Evolutionary conservation across 2,113 vertebrate species (phyloP).

Genomic region (Forbesichthys papilliferus): DNA sequence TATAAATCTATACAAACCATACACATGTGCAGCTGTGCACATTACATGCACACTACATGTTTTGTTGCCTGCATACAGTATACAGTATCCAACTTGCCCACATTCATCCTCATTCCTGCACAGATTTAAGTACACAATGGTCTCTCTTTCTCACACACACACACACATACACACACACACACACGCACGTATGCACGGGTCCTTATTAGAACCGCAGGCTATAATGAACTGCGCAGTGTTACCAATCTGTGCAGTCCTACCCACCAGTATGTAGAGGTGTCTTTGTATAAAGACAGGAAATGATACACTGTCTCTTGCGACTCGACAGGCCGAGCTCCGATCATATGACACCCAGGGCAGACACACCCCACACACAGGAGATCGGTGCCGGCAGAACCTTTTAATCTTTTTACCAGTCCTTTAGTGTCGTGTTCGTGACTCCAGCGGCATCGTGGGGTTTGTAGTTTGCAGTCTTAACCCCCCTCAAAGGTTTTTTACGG

Average conservation of each 20-base stretch:
- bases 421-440: conserved; percentile 51
- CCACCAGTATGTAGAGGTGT: conserved; percentile 32
- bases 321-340: conserved; percentile 37
- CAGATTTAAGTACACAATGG: conserved; percentile 34
- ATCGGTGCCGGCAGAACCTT: conserved; percentile 45
- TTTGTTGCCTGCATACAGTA: conserved; percentile 30
- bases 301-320: conserved; percentile 27
- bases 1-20: conserved; percentile 35
- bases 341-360: conserved; percentile 47
- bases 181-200: background rate
- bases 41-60: conserved; percentile 56
- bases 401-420: conserved; percentile 50
- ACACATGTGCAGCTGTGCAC: conserved; percentile 62
- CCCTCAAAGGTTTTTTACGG: background rate
- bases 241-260: conserved; percentile 38
- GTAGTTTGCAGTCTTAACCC: background rate
- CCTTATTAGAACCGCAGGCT: conserved; percentile 32
- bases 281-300: conserved; percentile 36
- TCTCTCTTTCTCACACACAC: conserved; percentile 18
- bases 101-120: conserved; percentile 45
- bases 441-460: conserved; percentile 7
- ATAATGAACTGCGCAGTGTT: conserved; percentile 12
- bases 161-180: conserved; percentile 29
- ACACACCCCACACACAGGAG: conserved; percentile 52
- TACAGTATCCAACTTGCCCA: conserved; percentile 46